Evolutionary conservation across 2,113 vertebrate species (phyloP).

Genomic region (Taxidea taxus): DNA sequence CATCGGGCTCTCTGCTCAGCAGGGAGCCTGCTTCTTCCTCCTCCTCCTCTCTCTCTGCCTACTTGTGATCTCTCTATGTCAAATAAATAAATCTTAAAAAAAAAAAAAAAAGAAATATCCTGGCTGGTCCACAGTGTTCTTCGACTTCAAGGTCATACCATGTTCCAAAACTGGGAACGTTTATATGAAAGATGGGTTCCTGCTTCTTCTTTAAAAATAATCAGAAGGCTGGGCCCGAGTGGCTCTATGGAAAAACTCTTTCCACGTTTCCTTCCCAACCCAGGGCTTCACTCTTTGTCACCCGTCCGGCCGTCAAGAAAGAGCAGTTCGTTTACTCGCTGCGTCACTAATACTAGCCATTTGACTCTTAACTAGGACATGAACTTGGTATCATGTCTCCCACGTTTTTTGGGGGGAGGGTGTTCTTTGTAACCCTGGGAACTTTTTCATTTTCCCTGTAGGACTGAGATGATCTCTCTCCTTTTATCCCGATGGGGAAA

Average conservation of each 20-base stretch:
- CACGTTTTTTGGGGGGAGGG: neutral
- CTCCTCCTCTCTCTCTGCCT: too few relatives aligned
- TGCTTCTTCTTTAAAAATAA: neutral
- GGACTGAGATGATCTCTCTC: neutral
- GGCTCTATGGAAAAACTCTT: neutral
- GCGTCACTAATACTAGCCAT: neutral
- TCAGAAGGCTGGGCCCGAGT: neutral
- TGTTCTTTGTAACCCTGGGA: too few relatives aligned
- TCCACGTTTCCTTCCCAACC: neutral
- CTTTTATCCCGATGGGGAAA: neutral
- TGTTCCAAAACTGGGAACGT: neutral
- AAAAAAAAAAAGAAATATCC: neutral
- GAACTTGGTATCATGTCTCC: neutral
- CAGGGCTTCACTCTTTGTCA: neutral
- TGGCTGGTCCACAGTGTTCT: neutral
- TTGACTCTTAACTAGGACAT: neutral
- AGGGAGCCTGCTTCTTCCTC: too few relatives aligned
- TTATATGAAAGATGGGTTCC: neutral
- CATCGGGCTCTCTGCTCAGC: too few relatives aligned
- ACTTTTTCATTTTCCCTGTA: neutral
- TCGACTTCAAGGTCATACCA: neutral
- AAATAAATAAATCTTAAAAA: too few relatives aligned
- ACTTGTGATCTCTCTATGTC: too few relatives aligned
- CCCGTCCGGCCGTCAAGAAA: neutral
- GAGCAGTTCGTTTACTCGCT: neutral